Evolutionary conservation across 2,113 vertebrate genomes (phyloP).

Genomic region (Zosterops pallidus): DNA sequence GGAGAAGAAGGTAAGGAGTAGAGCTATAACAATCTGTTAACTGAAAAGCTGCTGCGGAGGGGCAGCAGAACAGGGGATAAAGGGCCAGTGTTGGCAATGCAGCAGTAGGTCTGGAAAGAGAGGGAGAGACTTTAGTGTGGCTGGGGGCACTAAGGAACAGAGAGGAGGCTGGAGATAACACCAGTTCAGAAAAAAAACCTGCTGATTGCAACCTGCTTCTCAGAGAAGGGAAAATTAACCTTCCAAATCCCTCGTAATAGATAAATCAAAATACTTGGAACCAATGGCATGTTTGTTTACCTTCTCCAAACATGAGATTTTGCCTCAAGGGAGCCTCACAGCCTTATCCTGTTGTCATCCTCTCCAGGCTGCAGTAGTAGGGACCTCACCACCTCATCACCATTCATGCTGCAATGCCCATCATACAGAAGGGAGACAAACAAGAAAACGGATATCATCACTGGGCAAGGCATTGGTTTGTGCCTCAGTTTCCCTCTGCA

Average conservation of each 20-base stretch:
- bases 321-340: background rate
- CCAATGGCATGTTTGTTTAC: background rate
- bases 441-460: accelerated
- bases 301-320: accelerated
- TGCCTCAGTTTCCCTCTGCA: background rate
- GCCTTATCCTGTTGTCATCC: background rate
- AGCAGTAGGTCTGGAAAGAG: background rate
- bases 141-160: background rate
- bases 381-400: accelerated
- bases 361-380: background rate
- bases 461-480: background rate
- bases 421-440: background rate
- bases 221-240: background rate
- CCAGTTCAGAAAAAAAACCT: background rate
- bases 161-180: background rate
- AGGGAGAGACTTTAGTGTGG: background rate
- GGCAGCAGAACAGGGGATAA: background rate
- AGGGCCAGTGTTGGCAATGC: background rate
- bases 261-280: accelerated
- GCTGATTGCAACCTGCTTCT: background rate
- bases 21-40: constrained; percentile 43
- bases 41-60: background rate
- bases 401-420: background rate
- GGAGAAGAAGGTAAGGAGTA: background rate
- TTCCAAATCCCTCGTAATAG: background rate